Base-by-base conservation (phyloP, 2,888 invertebrate genomes). In the Coenonympha arcania region DNA sequence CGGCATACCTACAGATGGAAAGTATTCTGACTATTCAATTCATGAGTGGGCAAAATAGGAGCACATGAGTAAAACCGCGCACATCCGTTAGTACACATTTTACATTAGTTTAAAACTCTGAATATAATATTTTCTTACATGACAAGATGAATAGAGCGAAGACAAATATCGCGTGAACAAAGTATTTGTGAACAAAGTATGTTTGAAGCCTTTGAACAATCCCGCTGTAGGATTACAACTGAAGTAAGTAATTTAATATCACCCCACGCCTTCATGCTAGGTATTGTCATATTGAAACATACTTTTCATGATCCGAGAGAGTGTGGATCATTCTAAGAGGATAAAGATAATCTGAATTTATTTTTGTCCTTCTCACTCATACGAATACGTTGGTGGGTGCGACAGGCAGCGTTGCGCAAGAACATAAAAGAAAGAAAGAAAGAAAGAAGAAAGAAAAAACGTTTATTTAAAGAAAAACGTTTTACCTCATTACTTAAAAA, bases 201-300 rank as follows among this genome's bases (percentile, higher is more conserved):
- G 30, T 39, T n/a, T 20, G 36, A 22, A 39, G 39, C 39, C 41
- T 41, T 48, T 19, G 47, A 22, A 48, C 33, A 48, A 48, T 33
- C 47, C 40, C 18, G 15, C 24, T 46, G 30, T 13, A 39, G 39
- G 16, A 41, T 33, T 33, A 33, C 47, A 18, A 48, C 31, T 11
- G 37, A 48, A 40, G 33, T n/a, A n/a, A n/a, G n/a, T 48, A 39
- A 40, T 40, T 47, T 40, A 18, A 47, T 47, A 39, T 33, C 11
- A 19, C 41, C 18, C 15, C 39, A n/a, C n/a, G n/a, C 15, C 15
- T 39, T 39, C 24, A 15, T 15, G 24, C 22, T 39, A 24, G 8
- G 39, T 46, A 19, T 30, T 20, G 19, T 46, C 30, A 22, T 37
- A 13, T 39, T 39, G 39, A 24, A 39, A 39, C 22, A 24, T 39